Conservation (phyloP, 2,888 invertebrate genomes). For the Oasisia sp. region DNA sequence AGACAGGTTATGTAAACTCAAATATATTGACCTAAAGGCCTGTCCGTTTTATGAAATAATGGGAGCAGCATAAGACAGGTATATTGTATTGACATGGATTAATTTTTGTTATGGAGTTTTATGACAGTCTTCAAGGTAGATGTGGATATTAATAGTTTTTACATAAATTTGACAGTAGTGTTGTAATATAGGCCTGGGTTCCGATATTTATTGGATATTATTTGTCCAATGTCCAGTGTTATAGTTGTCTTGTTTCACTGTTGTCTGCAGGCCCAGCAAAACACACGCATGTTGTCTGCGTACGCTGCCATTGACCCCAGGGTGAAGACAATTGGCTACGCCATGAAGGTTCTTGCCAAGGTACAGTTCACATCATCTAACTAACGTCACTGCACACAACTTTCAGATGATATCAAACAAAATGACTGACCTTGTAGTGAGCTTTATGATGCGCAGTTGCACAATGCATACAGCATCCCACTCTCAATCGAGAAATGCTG, state of each 20-base stretch:
- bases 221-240: neutral
- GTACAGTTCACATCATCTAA: slow-evolving; percentile 44
- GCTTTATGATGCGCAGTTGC: too few relatives aligned
- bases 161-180: neutral
- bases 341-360: slow-evolving; percentile 71
- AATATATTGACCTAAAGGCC: neutral
- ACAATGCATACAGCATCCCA: too few relatives aligned
- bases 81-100: too few relatives aligned
- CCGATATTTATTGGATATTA: slow-evolving; percentile 26
- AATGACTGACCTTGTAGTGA: neutral
- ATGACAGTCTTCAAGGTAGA: too few relatives aligned
- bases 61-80: too few relatives aligned
- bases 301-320: slow-evolving; percentile 70
- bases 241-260: neutral
- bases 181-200: neutral
- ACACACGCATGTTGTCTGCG: slow-evolving; percentile 69
- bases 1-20: neutral
- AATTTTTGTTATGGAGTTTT: too few relatives aligned
- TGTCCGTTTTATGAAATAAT: too few relatives aligned
- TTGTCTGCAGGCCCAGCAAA: slow-evolving; percentile 67
- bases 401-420: neutral
- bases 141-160: neutral
- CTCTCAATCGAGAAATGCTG: too few relatives aligned
- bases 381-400: neutral
- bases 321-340: slow-evolving; percentile 68